Evolutionary conservation across 2,888 invertebrate genomes (phyloP), one percentile per base, ranked within the genome.

Genomic region (Drosophila robusta): DNA sequence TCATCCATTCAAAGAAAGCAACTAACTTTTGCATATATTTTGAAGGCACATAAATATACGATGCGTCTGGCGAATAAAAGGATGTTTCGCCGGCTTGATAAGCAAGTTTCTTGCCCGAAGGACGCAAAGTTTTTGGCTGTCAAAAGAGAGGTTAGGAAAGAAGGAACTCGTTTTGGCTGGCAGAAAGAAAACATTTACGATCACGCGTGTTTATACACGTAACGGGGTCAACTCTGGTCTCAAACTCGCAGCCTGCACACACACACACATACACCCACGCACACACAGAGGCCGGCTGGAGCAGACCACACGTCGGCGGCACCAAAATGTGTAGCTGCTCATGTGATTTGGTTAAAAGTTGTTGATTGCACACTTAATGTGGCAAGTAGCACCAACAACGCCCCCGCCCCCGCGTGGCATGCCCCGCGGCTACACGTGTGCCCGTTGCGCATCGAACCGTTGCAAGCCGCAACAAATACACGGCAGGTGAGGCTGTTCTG

Each of bases 341-440:
- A 34, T 73, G 75, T 75, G 73, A 75, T 77, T 77, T 75, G 75
- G 51, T 54, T 69, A 66, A 75, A 75, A 87, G 60, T 84, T 76
- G 58, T 78, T 76, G 82, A 78, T 82, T 78, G 73, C 88, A 63
- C 85, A 75, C 87, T 85, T 78, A 87, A 81, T 76, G 88, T 47
- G 73, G 60, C 62, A 63, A 44, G 42, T 46, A 29, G 24, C 14
- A 11, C 18, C 14, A 3, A 0, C 6, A 1, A 26, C 29, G 47
- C 18, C 29, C 16, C n/a, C n/a, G n/a, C n/a, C n/a, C n/a, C n/a
- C n/a, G n/a, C 54, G 12, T 41, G 11, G 11, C 18, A 12, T 26
- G 36, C 56, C 41, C 47, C 22, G 7, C 39, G 29, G 29, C 26
- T 9, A 9, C 26, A 41, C 46, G 45, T 65, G 71, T 62, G 70